Evolutionary conservation across 2,888 invertebrate species (phyloP), one percentile per base, ranked within the genome.

Genomic region (Frankliniella fusca): DNA sequence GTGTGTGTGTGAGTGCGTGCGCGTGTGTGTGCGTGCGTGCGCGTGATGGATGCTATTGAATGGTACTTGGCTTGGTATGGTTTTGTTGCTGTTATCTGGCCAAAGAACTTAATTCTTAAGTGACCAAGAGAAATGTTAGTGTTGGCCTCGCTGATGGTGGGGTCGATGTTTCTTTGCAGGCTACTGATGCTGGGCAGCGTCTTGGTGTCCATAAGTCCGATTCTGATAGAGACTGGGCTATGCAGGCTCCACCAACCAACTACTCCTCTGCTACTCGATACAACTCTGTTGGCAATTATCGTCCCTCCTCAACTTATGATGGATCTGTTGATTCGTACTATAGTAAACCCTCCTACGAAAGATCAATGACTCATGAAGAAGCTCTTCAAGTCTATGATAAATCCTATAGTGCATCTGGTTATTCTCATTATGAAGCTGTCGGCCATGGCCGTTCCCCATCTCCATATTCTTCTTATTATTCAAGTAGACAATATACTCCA

Each of bases 91-190:
- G 70, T 76, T 76, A 48, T 80, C 38, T 38, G 80, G 50, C 27
- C n/a, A 38, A n/a, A 50, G 12, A 38, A 80, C 38, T 80, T 7
- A 27, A 50, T 38, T 5, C 23, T 80, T 12, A 38, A 23, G 12
- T 38, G n/a, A 23, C 23, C 70, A 76, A 50, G 49, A 50, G 9
- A 27, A 38, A 7, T n/a, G 23, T 38, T 80, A n/a, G 80, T 50
- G 80, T 80, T 27, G 50, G 50, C 80, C 49, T 80, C 80, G 38
- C 80, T 80, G 50, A 50, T 80, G 38, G 81, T 81, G 81, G 49
- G 49, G 54, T 81, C 54, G 61, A 54, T 81, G 61, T 81, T 38
- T 81, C 54, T 50, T 49, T 76, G 70, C 70, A 76, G 70, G 70
- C 70, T 27, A n/a, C 70, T 76, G 70, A 76, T 76, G 70, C 23